Conservation (phyloP, 2,113 vertebrate species). For the Alces alces region DNA sequence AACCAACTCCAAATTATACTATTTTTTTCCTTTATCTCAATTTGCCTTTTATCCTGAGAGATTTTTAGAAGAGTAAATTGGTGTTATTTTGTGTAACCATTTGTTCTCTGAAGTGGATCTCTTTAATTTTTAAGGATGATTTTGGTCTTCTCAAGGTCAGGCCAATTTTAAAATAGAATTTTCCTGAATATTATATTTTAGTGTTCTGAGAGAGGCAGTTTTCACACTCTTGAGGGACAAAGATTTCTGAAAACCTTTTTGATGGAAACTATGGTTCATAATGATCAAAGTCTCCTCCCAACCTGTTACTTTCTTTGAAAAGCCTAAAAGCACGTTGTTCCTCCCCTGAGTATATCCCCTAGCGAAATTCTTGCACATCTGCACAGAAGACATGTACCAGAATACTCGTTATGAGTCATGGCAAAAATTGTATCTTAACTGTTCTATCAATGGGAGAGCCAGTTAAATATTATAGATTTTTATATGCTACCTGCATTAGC, state of each 20-base stretch:
- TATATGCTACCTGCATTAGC: background rate
- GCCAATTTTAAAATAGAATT: conserved; percentile 40
- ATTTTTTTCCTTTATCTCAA: background rate
- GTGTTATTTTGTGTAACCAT: conserved; percentile 18
- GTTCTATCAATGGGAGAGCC: background rate
- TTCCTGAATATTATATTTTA: conserved; percentile 35
- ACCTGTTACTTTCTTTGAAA: conserved; percentile 50
- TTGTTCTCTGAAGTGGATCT: conserved; percentile 17
- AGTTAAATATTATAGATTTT: background rate
- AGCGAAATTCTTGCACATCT: background rate
- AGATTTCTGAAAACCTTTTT: conserved; percentile 48
- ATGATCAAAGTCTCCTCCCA: conserved; percentile 45
- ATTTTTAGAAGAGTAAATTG: conserved; percentile 6
- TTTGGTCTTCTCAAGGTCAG: conserved; percentile 47
- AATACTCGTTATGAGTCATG: conserved; percentile 29
- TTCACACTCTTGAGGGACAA: conserved; percentile 10
- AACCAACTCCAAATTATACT: background rate
- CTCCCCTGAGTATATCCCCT: background rate
- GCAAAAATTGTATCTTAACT: background rate
- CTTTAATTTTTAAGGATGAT: conserved; percentile 33
- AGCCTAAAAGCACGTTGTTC: conserved; percentile 33
- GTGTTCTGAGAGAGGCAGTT: conserved; percentile 25
- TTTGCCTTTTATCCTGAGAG: background rate
- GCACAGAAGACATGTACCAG: background rate
- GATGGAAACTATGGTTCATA: conserved; percentile 20